phyloP scores from a whole-genome alignment of 2,797 vertebrate species.

The Sylvia borin region DNA sequence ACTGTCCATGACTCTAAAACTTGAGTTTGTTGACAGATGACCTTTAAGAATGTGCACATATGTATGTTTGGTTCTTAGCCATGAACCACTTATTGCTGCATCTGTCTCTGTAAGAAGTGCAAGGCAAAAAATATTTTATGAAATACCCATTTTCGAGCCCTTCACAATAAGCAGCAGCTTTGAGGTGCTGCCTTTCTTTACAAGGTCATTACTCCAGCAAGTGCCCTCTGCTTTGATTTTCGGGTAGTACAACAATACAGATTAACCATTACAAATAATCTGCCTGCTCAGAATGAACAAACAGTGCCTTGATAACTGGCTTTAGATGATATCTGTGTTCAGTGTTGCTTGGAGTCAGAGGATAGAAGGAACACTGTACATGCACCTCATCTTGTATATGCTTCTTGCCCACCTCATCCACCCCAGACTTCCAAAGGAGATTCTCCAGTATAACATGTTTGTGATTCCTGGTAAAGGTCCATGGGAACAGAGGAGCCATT shows the following conservation, averaged over 20 bases:
- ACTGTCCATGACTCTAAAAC: neutral
- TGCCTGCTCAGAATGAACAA: neutral
- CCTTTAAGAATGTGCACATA: neutral
- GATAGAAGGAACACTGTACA: neutral
- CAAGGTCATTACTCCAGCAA: neutral
- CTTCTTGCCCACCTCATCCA: neutral
- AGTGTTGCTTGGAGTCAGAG: neutral
- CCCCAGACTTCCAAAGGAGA: neutral
- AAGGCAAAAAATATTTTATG: neutral
- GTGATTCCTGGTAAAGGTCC: neutral
- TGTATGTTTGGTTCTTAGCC: neutral
- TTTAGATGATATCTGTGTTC: neutral
- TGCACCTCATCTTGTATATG: neutral
- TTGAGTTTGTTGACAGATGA: neutral
- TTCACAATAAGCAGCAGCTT: neutral
- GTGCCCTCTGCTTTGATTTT: slow-evolving; percentile 21
- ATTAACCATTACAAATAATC: slow-evolving; percentile 24
- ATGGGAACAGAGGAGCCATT: neutral
- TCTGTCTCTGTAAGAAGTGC: neutral
- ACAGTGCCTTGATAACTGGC: neutral
- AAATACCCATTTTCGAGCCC: neutral
- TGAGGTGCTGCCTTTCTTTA: neutral
- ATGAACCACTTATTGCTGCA: neutral
- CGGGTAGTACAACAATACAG: neutral
- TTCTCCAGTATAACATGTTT: neutral